Evolutionary conservation across 92 coral and sea anemone species (phyloP).

Genomic region (Nematostella vectensis): DNA sequence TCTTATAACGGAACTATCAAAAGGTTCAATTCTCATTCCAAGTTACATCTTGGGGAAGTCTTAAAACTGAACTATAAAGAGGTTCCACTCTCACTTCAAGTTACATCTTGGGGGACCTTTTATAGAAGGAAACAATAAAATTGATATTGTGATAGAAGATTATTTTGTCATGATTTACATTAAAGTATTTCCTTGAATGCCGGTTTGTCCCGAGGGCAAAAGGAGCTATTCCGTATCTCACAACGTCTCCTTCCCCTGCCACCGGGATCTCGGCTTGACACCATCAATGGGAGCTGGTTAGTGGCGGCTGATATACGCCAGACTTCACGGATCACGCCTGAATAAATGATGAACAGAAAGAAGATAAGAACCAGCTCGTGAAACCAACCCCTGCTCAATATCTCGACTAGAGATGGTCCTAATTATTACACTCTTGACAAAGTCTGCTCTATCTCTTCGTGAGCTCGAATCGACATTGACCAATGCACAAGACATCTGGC

Average conservation of each 20-base stretch:
- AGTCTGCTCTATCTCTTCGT: not conserved
- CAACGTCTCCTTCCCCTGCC: no score
- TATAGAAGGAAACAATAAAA: not conserved
- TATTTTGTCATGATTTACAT: not conserved
- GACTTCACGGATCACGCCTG: not conserved
- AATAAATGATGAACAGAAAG: constrained; percentile 1
- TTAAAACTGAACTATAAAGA: no score
- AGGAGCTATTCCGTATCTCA: no score
- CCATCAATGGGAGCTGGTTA: no score
- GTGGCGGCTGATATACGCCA: constrained; percentile 1
- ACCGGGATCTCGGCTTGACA: no score
- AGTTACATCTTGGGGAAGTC: constrained; percentile 5
- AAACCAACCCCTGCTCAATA: not conserved
- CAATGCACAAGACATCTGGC: constrained; percentile 21
- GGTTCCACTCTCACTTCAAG: no score
- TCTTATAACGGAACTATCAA: not conserved
- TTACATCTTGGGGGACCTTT: constrained; percentile 5
- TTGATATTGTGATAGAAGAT: not conserved
- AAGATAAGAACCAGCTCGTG: constrained; percentile 3
- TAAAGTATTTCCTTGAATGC: no score
- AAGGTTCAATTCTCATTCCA: not conserved
- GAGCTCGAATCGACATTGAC: not conserved
- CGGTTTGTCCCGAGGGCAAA: no score
- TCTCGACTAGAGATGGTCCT: not conserved
- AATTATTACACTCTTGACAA: not conserved